These are phyloP conservation scores for Philypnodon macrostomus DNA, from an alignment of 2,797 vertebrate species.

Conservation along the genomic window DNA sequence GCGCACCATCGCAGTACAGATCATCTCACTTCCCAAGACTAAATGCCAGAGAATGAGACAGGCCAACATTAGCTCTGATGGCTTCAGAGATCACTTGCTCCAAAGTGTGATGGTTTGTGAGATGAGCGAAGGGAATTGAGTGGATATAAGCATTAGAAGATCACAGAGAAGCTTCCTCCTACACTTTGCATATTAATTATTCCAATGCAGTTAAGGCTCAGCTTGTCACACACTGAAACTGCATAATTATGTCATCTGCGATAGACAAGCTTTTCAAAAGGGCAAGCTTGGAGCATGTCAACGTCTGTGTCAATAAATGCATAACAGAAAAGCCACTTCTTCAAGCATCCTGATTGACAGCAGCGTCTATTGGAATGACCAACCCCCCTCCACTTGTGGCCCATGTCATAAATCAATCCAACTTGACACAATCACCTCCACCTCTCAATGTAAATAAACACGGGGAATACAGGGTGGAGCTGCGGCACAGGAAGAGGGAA, in stretches of 20 bases:
- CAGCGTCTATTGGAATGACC: slow-evolving; percentile 54
- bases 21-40: slow-evolving; percentile 35
- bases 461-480: slow-evolving; percentile 25
- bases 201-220: slow-evolving; percentile 57
- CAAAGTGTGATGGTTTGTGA: slow-evolving; percentile 37
- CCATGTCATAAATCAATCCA: slow-evolving; percentile 61
- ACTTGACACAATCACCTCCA: slow-evolving; percentile 40
- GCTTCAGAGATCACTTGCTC: slow-evolving; percentile 42
- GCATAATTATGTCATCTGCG: slow-evolving; percentile 71
- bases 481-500: slow-evolving; percentile 20
- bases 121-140: slow-evolving; percentile 39
- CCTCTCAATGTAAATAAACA: slow-evolving; percentile 66
- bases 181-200: slow-evolving; percentile 66
- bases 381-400: slow-evolving; percentile 53
- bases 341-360: slow-evolving; percentile 57
- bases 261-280: slow-evolving; percentile 50
- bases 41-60: slow-evolving; percentile 22
- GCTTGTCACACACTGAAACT: slow-evolving; percentile 63
- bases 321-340: slow-evolving; percentile 54
- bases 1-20: slow-evolving; percentile 24
- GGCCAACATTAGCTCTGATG: slow-evolving; percentile 50
- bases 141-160: slow-evolving; percentile 56
- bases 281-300: slow-evolving; percentile 26
- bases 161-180: slow-evolving; percentile 50
- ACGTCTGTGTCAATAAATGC: slow-evolving; percentile 24